Percentiles rank a stretch among this genome's conserved stretches.
phyloP scores from a whole-genome alignment of 2,113 vertebrate species.

The Stictonetta naevosa region DNA sequence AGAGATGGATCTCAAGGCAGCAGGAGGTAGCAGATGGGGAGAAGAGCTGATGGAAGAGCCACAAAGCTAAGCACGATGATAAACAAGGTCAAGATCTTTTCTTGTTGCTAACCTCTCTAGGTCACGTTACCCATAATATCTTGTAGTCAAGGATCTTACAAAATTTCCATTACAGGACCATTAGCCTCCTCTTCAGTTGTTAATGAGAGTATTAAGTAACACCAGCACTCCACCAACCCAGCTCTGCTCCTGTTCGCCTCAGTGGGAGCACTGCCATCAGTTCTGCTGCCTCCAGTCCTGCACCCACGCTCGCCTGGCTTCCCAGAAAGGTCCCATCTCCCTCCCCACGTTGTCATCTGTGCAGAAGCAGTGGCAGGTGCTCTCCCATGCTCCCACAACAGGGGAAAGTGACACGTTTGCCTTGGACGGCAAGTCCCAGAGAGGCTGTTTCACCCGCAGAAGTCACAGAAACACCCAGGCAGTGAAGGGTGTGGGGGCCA shows the following conservation, averaged over 20 bases:
- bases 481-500: accelerated
- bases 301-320: not conserved
- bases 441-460: not conserved
- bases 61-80: not conserved
- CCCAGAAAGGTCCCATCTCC: not conserved
- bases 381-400: not conserved
- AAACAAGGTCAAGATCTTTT: not conserved
- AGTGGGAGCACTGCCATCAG: not conserved
- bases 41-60: not conserved
- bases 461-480: not conserved
- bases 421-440: not conserved
- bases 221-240: not conserved
- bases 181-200: not conserved
- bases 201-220: not conserved
- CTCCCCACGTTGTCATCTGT: not conserved
- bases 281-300: not conserved
- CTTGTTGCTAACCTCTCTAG: not conserved
- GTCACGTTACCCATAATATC: not conserved
- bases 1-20: not conserved
- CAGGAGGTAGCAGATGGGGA: not conserved
- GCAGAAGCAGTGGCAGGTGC: not conserved
- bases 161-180: not conserved
- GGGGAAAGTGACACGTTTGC: not conserved
- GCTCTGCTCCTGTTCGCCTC: not conserved
- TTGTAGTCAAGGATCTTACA: not conserved